Evolutionary conservation across 2,888 invertebrate genomes (phyloP).

Genomic region (Melinaea menophilus): DNA sequence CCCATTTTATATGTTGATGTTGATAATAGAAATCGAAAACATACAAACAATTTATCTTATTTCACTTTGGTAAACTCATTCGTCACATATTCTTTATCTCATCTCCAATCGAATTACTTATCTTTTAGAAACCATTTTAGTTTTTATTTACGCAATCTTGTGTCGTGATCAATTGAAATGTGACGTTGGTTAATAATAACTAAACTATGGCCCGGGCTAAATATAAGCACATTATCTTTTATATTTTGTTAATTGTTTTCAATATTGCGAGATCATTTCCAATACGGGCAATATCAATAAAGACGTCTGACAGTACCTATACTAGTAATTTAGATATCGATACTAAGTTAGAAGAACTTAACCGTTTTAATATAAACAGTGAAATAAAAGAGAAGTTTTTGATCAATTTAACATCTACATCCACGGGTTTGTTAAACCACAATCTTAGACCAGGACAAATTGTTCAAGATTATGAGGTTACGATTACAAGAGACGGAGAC

Average conservation of each 20-base stretch:
- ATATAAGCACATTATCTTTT: background rate
- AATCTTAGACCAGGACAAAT: slow-evolving; percentile 49
- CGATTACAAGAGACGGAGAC: slow-evolving; percentile 42
- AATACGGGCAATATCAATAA: background rate
- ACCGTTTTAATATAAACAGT: background rate
- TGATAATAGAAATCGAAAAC: no score
- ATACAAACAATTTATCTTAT: no score
- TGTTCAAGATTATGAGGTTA: slow-evolving; percentile 42
- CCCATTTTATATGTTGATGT: no score
- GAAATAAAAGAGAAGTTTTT: background rate
- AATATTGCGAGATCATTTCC: background rate
- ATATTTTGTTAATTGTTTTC: background rate
- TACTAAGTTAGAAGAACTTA: background rate
- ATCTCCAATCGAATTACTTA: no score
- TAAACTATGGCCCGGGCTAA: background rate
- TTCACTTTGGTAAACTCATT: no score
- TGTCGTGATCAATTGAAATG: background rate
- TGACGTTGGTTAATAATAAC: background rate
- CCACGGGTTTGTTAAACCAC: slow-evolving; percentile 21
- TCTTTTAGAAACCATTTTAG: no score
- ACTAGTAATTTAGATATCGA: background rate
- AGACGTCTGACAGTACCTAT: background rate
- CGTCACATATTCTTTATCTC: no score
- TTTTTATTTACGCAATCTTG: background rate
- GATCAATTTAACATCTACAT: background rate